Evolutionary conservation across 2,888 invertebrate species (phyloP).

Genomic region (Agonopterix alstromeriana): DNA sequence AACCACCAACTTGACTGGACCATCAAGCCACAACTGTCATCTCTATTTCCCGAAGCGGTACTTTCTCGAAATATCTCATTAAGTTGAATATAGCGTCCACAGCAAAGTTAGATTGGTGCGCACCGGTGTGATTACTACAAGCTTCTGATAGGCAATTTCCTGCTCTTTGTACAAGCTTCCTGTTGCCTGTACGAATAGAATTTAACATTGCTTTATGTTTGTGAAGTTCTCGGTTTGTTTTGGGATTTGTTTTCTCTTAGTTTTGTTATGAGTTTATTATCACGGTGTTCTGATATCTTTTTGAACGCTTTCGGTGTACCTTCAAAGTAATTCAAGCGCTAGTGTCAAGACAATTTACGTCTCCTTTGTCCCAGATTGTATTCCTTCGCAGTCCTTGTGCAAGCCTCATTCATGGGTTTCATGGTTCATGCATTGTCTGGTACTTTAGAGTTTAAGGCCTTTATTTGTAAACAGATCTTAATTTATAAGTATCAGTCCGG

Average conservation of each 20-base stretch:
- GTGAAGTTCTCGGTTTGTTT: conserved; percentile 32
- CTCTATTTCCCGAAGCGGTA: conserved; percentile 11
- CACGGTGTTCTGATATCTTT: too few relatives aligned
- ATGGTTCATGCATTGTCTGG: too few relatives aligned
- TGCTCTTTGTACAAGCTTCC: conserved; percentile 60
- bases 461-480: too few relatives aligned
- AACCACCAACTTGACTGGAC: background rate
- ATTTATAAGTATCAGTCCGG: too few relatives aligned
- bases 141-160: conserved; percentile 71
- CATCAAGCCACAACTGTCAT: conserved; percentile 4
- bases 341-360: too few relatives aligned
- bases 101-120: conserved; percentile 61
- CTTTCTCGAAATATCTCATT: conserved; percentile 57
- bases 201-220: conserved; percentile 43
- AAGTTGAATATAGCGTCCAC: conserved; percentile 43
- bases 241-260: conserved; percentile 5
- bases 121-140: conserved; percentile 49
- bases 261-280: background rate
- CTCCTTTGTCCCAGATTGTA: too few relatives aligned
- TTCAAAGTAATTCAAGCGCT: too few relatives aligned
- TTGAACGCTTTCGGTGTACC: too few relatives aligned
- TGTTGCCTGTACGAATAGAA: conserved; percentile 43
- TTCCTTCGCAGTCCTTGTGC: too few relatives aligned
- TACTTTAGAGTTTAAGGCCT: too few relatives aligned
- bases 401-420: too few relatives aligned